These are phyloP conservation scores for Brenthis ino DNA, from an alignment of 2,888 invertebrate genomes.

Conservation along the genomic window DNA sequence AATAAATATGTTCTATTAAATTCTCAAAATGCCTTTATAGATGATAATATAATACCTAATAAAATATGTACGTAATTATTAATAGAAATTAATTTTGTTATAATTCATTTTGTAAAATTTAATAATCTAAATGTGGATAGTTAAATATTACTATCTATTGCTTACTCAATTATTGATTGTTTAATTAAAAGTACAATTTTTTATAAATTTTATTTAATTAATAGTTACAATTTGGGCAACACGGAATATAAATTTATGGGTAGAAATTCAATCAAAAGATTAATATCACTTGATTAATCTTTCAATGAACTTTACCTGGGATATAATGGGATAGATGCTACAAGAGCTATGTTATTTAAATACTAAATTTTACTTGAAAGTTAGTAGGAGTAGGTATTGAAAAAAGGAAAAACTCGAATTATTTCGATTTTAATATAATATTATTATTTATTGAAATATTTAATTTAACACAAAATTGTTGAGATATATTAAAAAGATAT, in stretches of 20 bases:
- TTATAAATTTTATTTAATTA: background rate
- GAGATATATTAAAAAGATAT: background rate
- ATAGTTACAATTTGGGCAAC: constrained; percentile 19
- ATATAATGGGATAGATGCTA: constrained; percentile 13
- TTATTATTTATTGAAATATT: too few species aligned
- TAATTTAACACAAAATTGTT: background rate
- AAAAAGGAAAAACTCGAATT: too few species aligned
- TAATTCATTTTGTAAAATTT: too few species aligned
- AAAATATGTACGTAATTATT: too few species aligned
- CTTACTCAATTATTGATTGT: constrained; percentile 19
- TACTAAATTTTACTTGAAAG: too few species aligned
- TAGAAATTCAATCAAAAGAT: constrained; percentile 27
- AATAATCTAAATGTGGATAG: too few species aligned
- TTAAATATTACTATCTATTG: background rate
- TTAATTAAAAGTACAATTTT: constrained; percentile 23
- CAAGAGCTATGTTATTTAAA: background rate
- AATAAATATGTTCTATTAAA: background rate
- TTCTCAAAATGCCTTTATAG: background rate
- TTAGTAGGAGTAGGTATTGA: too few species aligned
- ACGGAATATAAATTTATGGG: constrained; percentile 23
- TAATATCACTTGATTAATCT: constrained; percentile 33
- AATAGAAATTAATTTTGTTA: too few species aligned
- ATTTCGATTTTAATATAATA: too few species aligned
- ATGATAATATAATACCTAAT: too few species aligned
- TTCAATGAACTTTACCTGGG: constrained; percentile 24